These are phyloP conservation scores for Labeo rohita DNA, from an alignment of 2,113 vertebrate genomes.

Conservation along the genomic window DNA sequence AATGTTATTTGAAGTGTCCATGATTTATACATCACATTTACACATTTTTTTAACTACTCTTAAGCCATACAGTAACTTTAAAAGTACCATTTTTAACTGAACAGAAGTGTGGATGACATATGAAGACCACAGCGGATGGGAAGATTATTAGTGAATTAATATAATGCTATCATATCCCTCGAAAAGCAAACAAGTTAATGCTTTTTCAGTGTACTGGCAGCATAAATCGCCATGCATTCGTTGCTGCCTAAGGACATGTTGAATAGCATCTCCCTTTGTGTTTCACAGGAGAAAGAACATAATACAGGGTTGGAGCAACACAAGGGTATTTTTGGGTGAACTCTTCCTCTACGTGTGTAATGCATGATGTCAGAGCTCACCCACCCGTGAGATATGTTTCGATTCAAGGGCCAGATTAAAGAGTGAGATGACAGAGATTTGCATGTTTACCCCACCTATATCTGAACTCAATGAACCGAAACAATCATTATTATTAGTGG, in stretches of 20 bases:
- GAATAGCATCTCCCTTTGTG: neutral
- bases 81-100: neutral
- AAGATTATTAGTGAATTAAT: neutral
- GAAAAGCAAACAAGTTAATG: neutral
- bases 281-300: neutral
- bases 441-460: constrained; percentile 9
- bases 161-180: neutral
- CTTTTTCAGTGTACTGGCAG: neutral
- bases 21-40: neutral
- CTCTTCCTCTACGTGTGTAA: neutral
- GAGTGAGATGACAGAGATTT: constrained; percentile 10
- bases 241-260: neutral
- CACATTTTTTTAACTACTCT: neutral
- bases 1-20: neutral
- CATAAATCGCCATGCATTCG: neutral
- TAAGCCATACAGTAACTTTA: neutral
- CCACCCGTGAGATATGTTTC: constrained; percentile 15
- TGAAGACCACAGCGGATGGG: neutral
- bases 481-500: neutral
- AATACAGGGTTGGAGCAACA: neutral
- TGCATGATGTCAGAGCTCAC: neutral
- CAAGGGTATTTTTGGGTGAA: neutral
- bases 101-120: neutral
- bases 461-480: constrained; percentile 11
- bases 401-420: neutral